These are phyloP conservation scores for Stenotaenia linearis DNA, from an alignment of 2,888 invertebrate genomes.

Conservation along the genomic window DNA sequence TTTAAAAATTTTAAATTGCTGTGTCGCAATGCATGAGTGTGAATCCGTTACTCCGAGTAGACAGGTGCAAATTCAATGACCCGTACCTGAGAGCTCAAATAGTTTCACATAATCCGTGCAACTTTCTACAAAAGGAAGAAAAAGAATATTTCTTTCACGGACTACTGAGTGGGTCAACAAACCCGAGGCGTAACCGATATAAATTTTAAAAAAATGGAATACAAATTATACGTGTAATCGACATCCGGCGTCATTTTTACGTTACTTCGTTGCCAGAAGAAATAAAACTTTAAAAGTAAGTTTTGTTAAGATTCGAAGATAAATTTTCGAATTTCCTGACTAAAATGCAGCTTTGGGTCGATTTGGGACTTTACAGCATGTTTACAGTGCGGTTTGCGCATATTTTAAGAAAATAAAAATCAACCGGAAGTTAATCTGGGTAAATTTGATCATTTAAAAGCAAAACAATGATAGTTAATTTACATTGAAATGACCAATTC, in stretches of 20 bases:
- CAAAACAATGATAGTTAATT: neutral
- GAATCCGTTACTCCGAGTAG: neutral
- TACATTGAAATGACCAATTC: neutral
- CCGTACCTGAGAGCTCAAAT: neutral
- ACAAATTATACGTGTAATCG: too few species aligned
- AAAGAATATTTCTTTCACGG: constrained; percentile 40
- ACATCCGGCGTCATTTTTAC: neutral
- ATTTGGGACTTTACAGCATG: neutral
- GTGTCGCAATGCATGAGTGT: neutral
- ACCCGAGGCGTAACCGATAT: neutral
- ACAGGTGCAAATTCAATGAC: neutral
- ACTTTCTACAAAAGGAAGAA: constrained; percentile 33
- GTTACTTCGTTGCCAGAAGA: neutral
- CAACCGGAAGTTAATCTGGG: neutral
- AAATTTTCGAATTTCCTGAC: neutral
- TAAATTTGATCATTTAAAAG: neutral
- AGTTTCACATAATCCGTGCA: neutral
- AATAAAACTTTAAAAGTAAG: neutral
- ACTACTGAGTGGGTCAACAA: neutral
- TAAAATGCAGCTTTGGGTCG: neutral
- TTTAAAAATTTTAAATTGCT: neutral
- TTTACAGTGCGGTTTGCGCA: neutral
- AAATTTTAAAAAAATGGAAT: too few species aligned
- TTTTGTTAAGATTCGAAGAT: neutral
- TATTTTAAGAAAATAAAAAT: neutral